These are phyloP conservation scores for Tholera decimalis DNA, from an alignment of 2,888 invertebrate species.

Conservation along the genomic window DNA sequence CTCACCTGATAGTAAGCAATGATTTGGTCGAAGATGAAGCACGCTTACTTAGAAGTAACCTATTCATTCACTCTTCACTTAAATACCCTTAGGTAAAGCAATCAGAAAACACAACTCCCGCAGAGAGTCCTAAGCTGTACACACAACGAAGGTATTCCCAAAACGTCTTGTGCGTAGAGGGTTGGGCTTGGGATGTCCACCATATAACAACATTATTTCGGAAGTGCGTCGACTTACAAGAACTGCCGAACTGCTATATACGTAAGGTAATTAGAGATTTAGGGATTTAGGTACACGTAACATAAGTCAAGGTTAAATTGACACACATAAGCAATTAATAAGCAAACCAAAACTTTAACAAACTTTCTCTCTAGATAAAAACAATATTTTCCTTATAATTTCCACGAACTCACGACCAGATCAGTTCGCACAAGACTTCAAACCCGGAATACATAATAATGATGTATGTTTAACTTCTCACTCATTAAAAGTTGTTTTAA, in stretches of 20 bases:
- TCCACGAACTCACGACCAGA: slow-evolving; percentile 30
- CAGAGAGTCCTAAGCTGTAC: no score
- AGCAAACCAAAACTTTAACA: background rate
- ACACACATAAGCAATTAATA: no score
- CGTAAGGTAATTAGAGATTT: no score
- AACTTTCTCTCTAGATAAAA: background rate
- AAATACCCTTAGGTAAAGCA: no score
- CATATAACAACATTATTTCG: background rate
- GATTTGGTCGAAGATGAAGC: no score
- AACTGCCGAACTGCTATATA: background rate
- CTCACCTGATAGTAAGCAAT: no score
- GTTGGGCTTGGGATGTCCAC: no score
- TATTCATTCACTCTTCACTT: no score
- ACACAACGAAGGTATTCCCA: no score
- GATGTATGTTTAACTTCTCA: slow-evolving; percentile 52
- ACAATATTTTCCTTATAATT: slow-evolving; percentile 11
- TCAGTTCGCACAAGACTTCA: slow-evolving; percentile 36
- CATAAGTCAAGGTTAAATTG: background rate
- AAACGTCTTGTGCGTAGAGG: no score
- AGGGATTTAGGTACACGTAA: background rate
- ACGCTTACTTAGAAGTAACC: no score
- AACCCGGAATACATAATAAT: slow-evolving; percentile 60
- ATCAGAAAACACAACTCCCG: no score
- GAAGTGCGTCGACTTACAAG: background rate
- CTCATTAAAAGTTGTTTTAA: slow-evolving; percentile 64